Base-by-base conservation (phyloP, 2,113 vertebrate genomes). In the Neolamprologus fasciatus region DNA sequence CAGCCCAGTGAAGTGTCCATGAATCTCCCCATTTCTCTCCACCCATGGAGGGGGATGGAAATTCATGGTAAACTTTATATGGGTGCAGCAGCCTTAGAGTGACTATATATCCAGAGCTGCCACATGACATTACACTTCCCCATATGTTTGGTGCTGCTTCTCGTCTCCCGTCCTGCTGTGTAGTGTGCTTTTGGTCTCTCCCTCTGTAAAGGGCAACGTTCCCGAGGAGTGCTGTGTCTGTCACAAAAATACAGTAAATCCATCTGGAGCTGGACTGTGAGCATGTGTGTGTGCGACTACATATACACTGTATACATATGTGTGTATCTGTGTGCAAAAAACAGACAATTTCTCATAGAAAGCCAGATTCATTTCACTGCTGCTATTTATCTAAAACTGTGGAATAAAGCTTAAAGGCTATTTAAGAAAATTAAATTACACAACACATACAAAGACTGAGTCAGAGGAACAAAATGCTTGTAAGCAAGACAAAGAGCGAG, bases 41-140 rank as follows among this genome's bases (percentile, higher is more conserved):
- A 85, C 61, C 83, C 76, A 85, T 53, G 17, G 61, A 81, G 55
- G 51, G 47, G 53, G 23, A 66, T 88, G 85, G 83, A 88, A 92
- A 94, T 89, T 90, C 90, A 92, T 85, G 82, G 83, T 90, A 86
- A 90, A 93, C 87, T 82, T 92, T 91, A 87, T 82, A 90, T 11
- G 54, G 35, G 54, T 13, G 42, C 81, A 73, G 83, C 86, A 86
- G 83, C 80, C 84, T 57, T 63, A 50, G 66, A 90, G 81, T 73
- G 82, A 82, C 90, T 40, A 83, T 92, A 91, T 89, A 91, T 91
- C 81, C 85, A 82, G 85, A 87, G 81, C 89, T 93, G 91, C 82
- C 90, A 91, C 78, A 21, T 90, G 90, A 87, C 53, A 84, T 94
- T 92, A 90, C 26, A 82, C 79, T 87, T 93, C 45, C 76, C 83